Percentiles rank a stretch among this genome's conserved stretches.
Conservation (phyloP, 2,888 invertebrate genomes). For the Drosophila stalkeri region DNA sequence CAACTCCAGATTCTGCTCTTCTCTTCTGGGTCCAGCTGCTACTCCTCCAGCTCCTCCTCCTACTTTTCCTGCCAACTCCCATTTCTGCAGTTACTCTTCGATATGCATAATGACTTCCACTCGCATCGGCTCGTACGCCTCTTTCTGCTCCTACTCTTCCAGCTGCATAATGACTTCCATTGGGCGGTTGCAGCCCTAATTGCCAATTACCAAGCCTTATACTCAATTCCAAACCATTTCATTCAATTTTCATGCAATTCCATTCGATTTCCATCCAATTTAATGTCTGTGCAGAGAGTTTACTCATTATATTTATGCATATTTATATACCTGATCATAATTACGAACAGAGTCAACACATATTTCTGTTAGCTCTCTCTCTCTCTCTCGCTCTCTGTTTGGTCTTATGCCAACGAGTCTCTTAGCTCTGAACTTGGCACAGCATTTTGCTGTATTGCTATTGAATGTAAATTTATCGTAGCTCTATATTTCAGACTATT, state of each 20-base stretch:
- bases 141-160: neutral
- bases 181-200: slow-evolving; percentile 13
- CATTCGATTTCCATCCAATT: neutral
- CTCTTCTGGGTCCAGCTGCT: neutral
- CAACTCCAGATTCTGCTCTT: neutral
- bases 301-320: neutral
- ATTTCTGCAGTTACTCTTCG: neutral
- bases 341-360: neutral
- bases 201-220: slow-evolving; percentile 22
- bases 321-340: slow-evolving; percentile 1
- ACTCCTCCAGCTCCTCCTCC: neutral
- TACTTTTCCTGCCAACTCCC: too few relatives aligned
- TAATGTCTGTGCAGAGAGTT: neutral
- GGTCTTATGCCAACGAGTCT: neutral
- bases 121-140: neutral
- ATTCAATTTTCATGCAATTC: slow-evolving; percentile 8
- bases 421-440: neutral
- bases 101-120: slow-evolving; percentile 8
- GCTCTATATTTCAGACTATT: neutral
- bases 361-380: neutral
- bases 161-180: slow-evolving; percentile 22
- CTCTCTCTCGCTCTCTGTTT: neutral
- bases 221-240: slow-evolving; percentile 9
- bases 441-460: neutral
- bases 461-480: too few relatives aligned